Evolutionary conservation across 2,888 invertebrate species (phyloP).

Genomic region (Apocheima hispidaria): DNA sequence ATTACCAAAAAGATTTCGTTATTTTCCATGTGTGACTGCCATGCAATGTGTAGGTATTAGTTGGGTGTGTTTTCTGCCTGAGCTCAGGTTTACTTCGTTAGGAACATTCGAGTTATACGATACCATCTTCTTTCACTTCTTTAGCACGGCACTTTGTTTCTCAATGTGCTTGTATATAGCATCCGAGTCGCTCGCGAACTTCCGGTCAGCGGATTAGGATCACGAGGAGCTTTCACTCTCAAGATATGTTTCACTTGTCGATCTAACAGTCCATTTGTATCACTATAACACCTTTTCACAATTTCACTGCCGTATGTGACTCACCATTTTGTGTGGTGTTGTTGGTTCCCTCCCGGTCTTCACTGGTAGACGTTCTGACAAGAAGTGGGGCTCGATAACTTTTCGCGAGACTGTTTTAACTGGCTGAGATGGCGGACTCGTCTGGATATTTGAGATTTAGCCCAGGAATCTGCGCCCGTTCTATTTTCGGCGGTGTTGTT

Average conservation of each 20-base stretch:
- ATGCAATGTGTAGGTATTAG: constrained; percentile 66
- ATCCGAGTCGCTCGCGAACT: constrained; percentile 62
- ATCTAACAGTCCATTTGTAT: constrained; percentile 70
- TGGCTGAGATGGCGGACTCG: constrained; percentile 90
- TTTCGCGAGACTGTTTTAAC: constrained; percentile 90
- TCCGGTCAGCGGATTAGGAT: constrained; percentile 78
- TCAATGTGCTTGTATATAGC: constrained; percentile 48
- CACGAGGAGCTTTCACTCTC: constrained; percentile 63
- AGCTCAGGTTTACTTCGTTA: constrained; percentile 61
- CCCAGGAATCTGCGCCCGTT: constrained; percentile 86
- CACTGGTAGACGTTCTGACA: constrained; percentile 91
- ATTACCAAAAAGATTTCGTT: constrained; percentile 82
- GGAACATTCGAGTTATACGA: constrained; percentile 51
- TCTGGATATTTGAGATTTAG: constrained; percentile 88
- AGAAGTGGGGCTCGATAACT: constrained; percentile 91
- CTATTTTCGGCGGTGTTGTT: constrained; percentile 82
- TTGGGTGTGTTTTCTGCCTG: constrained; percentile 62
- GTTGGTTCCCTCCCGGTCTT: constrained; percentile 88
- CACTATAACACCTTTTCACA: constrained; percentile 81
- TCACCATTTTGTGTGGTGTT: constrained; percentile 90
- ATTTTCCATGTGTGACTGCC: constrained; percentile 67
- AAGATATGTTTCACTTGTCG: constrained; percentile 64
- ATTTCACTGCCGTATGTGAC: constrained; percentile 81
- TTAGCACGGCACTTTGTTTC: constrained; percentile 71
- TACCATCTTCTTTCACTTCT: constrained; percentile 70